A percentile compares a stretch with the other conserved stretches of the same genome.
Conservation (phyloP, 2,113 vertebrate species). For the Aptenodytes forsteri region DNA sequence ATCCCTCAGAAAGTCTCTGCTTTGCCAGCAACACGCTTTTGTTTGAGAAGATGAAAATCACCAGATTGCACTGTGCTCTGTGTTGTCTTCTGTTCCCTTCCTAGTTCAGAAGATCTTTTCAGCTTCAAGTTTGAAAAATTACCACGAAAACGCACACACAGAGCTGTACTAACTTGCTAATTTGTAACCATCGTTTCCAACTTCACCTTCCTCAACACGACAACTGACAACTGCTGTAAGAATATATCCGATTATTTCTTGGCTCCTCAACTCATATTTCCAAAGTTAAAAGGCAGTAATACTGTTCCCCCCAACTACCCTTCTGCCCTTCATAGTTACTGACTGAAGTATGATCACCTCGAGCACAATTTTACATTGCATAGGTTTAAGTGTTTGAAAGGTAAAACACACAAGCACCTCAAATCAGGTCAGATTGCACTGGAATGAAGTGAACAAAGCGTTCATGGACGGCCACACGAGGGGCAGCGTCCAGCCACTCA, state of each 20-base stretch:
- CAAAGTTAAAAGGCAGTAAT: not conserved
- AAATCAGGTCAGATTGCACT: not conserved
- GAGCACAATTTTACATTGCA: not conserved
- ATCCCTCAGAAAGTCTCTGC: not conserved
- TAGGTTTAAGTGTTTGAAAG: not conserved
- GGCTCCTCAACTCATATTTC: not conserved
- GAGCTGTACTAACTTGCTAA: not conserved
- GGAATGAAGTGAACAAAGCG: not conserved
- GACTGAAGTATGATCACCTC: not conserved
- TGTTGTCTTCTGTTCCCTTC: not conserved
- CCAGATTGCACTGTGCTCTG: not conserved
- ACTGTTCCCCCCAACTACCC: not conserved
- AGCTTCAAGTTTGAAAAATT: not conserved
- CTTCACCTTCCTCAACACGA: not conserved
- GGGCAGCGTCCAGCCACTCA: not conserved
- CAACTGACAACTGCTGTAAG: accelerated
- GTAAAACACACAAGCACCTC: not conserved
- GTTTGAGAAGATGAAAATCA: not conserved
- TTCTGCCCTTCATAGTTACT: not conserved
- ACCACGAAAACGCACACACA: not conserved
- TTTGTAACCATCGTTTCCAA: not conserved
- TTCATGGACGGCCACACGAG: not conserved
- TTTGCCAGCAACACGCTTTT: not conserved
- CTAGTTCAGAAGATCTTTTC: not conserved
- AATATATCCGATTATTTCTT: not conserved